These are phyloP conservation scores for Amazona vittata DNA, from an alignment of 2,113 vertebrate genomes.

Conservation along the genomic window DNA sequence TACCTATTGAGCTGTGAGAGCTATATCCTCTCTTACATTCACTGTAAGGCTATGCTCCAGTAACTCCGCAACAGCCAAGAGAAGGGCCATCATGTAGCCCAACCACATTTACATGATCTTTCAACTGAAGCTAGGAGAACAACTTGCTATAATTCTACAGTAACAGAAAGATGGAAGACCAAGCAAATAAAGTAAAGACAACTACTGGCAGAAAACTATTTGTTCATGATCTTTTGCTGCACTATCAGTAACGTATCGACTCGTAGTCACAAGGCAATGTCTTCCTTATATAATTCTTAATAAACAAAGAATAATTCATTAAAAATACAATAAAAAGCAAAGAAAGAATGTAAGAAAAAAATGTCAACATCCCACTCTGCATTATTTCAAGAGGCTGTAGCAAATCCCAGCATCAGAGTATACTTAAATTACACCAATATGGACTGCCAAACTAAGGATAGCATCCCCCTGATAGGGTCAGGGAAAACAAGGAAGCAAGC, in stretches of 20 bases:
- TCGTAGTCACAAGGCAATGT: neutral
- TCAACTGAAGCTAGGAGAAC: neutral
- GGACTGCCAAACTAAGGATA: neutral
- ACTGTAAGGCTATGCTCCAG: neutral
- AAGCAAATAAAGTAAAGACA: neutral
- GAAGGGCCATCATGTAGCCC: neutral
- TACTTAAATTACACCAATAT: neutral
- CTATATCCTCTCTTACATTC: constrained; percentile 11
- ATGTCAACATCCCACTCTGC: neutral
- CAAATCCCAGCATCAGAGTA: neutral
- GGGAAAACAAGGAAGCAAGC: neutral
- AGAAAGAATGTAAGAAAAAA: neutral
- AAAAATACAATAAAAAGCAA: neutral
- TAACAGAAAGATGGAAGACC: neutral
- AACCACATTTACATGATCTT: constrained; percentile 46
- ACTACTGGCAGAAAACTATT: neutral
- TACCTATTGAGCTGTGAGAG: constrained; percentile 36
- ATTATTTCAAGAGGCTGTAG: neutral
- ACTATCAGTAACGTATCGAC: neutral
- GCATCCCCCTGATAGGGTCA: neutral
- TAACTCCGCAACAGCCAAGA: neutral
- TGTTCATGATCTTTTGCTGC: neutral
- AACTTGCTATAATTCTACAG: neutral
- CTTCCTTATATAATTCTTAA: neutral
- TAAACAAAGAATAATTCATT: neutral